phyloP scores from a whole-genome alignment of 2,113 vertebrate genomes.

The Mus spicilegus region DNA sequence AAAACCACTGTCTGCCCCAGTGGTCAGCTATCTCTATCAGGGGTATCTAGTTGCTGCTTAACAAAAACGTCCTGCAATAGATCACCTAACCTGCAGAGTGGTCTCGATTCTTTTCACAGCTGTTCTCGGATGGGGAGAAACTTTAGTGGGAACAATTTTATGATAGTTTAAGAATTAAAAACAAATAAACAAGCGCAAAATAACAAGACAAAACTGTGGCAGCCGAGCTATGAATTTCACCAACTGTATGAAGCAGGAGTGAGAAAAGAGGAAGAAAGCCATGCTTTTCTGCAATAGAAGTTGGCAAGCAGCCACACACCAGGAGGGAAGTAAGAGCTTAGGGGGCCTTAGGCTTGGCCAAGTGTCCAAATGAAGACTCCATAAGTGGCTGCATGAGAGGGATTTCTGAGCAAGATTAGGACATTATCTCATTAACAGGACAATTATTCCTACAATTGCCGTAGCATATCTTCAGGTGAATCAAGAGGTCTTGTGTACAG shows the following conservation, averaged over 20 bases:
- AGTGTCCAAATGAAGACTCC: not conserved
- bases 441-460: not conserved
- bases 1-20: not conserved
- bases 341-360: not conserved
- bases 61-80: not conserved
- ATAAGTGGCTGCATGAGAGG: not conserved
- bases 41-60: not conserved
- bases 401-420: not conserved
- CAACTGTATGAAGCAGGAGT: not conserved
- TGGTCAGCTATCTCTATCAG: not conserved
- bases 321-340: not conserved
- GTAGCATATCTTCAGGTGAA: not conserved
- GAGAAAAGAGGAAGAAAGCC: not conserved
- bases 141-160: not conserved
- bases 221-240: not conserved
- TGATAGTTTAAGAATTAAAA: not conserved
- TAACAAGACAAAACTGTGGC: not conserved
- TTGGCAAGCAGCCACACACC: not conserved
- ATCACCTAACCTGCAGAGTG: not conserved
- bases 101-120: not conserved
- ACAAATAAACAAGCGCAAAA: too few relatives aligned
- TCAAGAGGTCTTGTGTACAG: not conserved
- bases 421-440: not conserved
- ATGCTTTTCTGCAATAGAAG: not conserved
- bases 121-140: not conserved